Evolutionary conservation across 2,888 invertebrate genomes (phyloP).

Genomic region (Polyommatus icarus): DNA sequence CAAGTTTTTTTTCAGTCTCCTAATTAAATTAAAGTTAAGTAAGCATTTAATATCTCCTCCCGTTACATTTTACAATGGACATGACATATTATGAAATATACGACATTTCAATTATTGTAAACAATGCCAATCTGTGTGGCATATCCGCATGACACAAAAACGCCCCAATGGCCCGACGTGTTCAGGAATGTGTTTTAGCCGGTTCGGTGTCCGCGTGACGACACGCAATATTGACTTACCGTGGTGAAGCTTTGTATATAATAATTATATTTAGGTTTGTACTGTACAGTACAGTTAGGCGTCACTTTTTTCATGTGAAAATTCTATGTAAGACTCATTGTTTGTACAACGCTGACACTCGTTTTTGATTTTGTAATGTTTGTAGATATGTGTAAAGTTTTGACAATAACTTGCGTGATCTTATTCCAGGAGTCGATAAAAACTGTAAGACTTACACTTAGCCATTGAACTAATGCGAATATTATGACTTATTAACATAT

Average conservation of each 20-base stretch:
- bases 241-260: constrained; percentile 74
- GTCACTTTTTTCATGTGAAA: constrained; percentile 36
- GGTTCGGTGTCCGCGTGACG: constrained; percentile 56
- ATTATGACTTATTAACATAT: not conserved
- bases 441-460: constrained; percentile 10
- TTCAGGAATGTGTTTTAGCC: constrained; percentile 40
- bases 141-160: not conserved
- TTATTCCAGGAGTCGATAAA: not conserved
- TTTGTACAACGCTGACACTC: constrained; percentile 29
- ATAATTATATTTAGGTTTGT: constrained; percentile 71
- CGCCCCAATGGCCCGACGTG: constrained; percentile 20
- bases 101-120: no score
- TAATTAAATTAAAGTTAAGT: no score
- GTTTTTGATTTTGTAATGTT: constrained; percentile 47
- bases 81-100: no score
- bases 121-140: not conserved
- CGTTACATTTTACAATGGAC: no score
- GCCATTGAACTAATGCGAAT: not conserved
- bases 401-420: constrained; percentile 72
- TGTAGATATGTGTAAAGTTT: constrained; percentile 74
- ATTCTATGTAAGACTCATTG: constrained; percentile 42
- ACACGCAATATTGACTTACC: constrained; percentile 54
- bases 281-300: constrained; percentile 66
- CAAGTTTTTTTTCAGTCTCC: no score
- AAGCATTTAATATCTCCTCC: no score